A percentile compares a stretch with the other conserved stretches of the same genome.
phyloP scores from a whole-genome alignment of 1,140 invertebrate species.

The Pectinophora gossypiella region DNA sequence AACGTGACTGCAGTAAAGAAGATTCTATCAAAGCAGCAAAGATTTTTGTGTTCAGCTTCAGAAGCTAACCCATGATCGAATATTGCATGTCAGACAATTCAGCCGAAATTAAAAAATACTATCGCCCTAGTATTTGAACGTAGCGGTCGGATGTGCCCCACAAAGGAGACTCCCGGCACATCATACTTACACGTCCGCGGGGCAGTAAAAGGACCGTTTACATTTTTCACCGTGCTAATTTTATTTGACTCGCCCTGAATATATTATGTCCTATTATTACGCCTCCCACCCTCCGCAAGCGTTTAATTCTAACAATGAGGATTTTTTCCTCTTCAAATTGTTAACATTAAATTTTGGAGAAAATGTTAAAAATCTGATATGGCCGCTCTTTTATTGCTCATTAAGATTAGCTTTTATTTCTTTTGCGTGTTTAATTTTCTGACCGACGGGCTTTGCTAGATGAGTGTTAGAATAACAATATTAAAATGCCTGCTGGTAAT shows the following conservation, averaged over 20 bases:
- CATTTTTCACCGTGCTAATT: conserved; percentile 74
- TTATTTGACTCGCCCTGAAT: conserved; percentile 72
- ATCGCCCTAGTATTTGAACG: not conserved
- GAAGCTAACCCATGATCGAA: too few relatives aligned
- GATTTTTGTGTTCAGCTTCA: too few relatives aligned
- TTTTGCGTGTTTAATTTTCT: conserved; percentile 25
- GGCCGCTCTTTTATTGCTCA: conserved; percentile 49
- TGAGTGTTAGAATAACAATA: conserved; percentile 2
- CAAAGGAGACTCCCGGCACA: conserved; percentile 22
- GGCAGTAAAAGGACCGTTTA: conserved; percentile 65
- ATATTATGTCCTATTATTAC: conserved; percentile 72
- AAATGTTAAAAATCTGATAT: conserved; percentile 58
- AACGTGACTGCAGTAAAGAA: too few relatives aligned
- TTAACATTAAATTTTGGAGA: conserved; percentile 58
- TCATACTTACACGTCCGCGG: conserved; percentile 64
- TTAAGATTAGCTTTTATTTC: conserved; percentile 40
- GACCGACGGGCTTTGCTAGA: conserved; percentile 12
- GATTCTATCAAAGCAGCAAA: too few relatives aligned
- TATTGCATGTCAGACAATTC: too few relatives aligned
- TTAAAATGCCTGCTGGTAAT: not conserved
- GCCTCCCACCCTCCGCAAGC: conserved; percentile 46
- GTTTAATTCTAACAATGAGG: conserved; percentile 66
- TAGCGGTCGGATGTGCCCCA: conserved; percentile 12
- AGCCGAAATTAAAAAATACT: not conserved
- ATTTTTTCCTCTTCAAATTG: conserved; percentile 61